Percentiles rank a stretch among this genome's conserved stretches.
Evolutionary conservation across 2,113 vertebrate species (phyloP).

Genomic region (Sebastes schlegelii): DNA sequence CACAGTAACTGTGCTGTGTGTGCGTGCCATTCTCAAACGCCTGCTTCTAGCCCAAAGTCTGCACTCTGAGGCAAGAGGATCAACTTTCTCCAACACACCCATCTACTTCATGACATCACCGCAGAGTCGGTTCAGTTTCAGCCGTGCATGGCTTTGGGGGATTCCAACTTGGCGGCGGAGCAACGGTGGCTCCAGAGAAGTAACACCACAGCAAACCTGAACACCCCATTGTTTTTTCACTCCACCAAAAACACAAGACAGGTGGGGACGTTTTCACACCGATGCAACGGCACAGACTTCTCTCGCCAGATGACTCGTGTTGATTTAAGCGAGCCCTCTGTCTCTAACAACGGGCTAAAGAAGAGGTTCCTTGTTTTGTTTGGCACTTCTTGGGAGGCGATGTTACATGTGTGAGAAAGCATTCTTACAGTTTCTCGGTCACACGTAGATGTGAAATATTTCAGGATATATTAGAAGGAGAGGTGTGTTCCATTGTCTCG

Average conservation of each 20-base stretch:
- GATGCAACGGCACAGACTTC: constrained; percentile 26
- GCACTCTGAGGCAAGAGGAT: constrained; percentile 68
- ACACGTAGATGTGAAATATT: constrained; percentile 21
- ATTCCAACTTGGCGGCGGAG: constrained; percentile 67
- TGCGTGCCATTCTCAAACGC: constrained; percentile 35
- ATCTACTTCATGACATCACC: constrained; percentile 71
- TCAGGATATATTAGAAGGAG: constrained; percentile 8
- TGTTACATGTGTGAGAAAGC: constrained; percentile 40
- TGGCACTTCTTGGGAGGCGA: constrained; percentile 29
- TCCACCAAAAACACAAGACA: constrained; percentile 21
- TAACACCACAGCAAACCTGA: constrained; percentile 34
- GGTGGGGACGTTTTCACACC: constrained; percentile 59
- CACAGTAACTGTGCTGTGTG: neutral
- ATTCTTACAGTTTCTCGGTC: constrained; percentile 31
- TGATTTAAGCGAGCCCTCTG: constrained; percentile 43
- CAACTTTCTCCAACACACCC: constrained; percentile 70
- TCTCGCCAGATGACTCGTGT: constrained; percentile 47
- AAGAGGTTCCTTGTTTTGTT: constrained; percentile 50
- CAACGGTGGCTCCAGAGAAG: constrained; percentile 21
- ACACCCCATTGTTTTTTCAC: constrained; percentile 25
- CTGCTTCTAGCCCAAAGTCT: constrained; percentile 32
- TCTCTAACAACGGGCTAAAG: constrained; percentile 36
- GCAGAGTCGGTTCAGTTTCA: constrained; percentile 68
- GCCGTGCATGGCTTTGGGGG: constrained; percentile 56
- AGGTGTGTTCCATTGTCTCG: constrained; percentile 9